Conservation (phyloP, 2,797 vertebrate species). For the Threskiornis aethiopicus region DNA sequence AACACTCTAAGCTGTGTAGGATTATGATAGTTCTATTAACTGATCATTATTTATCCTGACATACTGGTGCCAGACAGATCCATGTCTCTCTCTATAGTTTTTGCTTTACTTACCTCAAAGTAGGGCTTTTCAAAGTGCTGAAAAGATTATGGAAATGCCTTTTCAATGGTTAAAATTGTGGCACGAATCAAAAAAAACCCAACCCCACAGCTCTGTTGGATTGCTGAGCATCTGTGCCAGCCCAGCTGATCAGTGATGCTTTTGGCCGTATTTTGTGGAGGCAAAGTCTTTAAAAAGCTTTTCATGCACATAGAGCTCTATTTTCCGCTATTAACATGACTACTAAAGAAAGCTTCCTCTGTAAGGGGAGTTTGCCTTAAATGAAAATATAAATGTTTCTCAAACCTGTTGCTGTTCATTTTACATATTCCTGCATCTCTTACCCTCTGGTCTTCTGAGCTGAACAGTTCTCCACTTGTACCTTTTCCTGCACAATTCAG, state of each 20-base stretch:
- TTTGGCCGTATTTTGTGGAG: slow-evolving; percentile 12
- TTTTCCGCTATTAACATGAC: background rate
- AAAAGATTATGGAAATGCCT: slow-evolving; percentile 7
- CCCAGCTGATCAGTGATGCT: background rate
- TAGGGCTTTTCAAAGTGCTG: background rate
- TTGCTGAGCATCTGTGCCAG: background rate
- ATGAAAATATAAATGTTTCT: background rate
- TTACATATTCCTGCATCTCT: background rate
- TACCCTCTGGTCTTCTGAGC: background rate
- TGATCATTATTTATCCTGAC: slow-evolving; percentile 40
- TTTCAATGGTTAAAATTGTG: slow-evolving; percentile 32
- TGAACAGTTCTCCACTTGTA: background rate
- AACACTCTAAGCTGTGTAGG: background rate
- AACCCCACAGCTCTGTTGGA: background rate
- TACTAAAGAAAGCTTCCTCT: background rate
- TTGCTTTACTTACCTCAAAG: slow-evolving; percentile 33
- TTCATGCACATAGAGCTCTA: background rate
- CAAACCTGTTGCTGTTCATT: background rate
- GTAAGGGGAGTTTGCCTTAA: background rate
- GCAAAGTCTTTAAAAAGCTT: background rate
- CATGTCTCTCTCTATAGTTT: background rate
- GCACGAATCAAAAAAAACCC: background rate
- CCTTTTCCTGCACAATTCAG: background rate
- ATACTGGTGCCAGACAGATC: background rate
- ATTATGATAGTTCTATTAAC: slow-evolving; percentile 38